Percentiles rank a stretch among this genome's conserved stretches.
Evolutionary conservation across 2,113 vertebrate species (phyloP).

Genomic region (Passer domesticus): DNA sequence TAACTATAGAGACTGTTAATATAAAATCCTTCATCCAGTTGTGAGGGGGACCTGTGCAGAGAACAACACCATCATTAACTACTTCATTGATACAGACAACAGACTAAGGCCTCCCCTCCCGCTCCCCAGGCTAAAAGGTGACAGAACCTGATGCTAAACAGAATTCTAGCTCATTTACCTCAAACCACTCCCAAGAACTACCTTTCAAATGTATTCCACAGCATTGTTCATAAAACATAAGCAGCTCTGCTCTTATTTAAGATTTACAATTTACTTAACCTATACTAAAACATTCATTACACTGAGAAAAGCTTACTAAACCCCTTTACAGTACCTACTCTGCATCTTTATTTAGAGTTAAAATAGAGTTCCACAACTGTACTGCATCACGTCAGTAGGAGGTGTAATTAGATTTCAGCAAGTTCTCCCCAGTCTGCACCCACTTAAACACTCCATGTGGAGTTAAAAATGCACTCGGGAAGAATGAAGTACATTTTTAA

Average conservation of each 20-base stretch:
- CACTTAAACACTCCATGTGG: neutral
- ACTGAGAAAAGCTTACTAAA: neutral
- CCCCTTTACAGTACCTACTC: neutral
- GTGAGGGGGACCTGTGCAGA: slow-evolving; percentile 87
- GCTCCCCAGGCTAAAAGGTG: neutral
- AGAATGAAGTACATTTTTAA: neutral
- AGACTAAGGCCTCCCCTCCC: neutral
- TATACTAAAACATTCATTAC: neutral
- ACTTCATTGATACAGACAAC: neutral
- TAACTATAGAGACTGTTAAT: slow-evolving; percentile 94
- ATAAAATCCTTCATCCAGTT: slow-evolving; percentile 99
- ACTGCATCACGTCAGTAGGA: neutral
- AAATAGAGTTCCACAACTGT: neutral
- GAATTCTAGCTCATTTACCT: neutral
- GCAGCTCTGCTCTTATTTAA: neutral
- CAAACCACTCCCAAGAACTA: neutral
- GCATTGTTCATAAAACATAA: neutral
- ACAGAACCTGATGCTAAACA: neutral
- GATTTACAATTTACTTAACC: neutral
- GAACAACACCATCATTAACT: slow-evolving; percentile 11
- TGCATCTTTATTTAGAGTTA: neutral
- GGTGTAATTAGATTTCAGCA: neutral
- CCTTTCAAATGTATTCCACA: neutral
- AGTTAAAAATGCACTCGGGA: neutral
- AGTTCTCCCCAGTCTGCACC: neutral